phyloP scores from a whole-genome alignment of 2,888 invertebrate genomes.

The Isoperla grammatica region DNA sequence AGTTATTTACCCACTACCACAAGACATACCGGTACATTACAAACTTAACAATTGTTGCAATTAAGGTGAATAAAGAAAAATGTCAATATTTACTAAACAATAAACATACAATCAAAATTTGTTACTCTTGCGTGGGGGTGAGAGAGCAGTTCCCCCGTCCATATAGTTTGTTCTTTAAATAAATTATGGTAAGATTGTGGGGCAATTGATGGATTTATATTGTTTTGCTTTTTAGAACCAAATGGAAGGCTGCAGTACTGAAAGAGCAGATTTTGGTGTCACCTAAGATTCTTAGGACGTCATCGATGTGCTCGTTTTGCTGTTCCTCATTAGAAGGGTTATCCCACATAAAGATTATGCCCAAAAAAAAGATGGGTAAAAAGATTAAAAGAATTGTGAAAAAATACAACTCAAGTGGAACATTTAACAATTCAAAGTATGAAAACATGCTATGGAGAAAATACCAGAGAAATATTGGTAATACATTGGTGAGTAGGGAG shows the following conservation, averaged over 20 bases:
- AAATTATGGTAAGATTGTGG: too few relatives aligned
- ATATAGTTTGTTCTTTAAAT: too few relatives aligned
- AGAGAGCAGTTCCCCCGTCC: too few relatives aligned
- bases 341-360: slow-evolving; percentile 2
- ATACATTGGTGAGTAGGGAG: slow-evolving; percentile 25
- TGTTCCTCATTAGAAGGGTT: slow-evolving; percentile 11
- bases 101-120: too few relatives aligned
- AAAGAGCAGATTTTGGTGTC: slow-evolving; percentile 1
- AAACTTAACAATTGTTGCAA: too few relatives aligned
- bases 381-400: slow-evolving; percentile 17
- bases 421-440: not conserved
- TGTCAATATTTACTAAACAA: too few relatives aligned
- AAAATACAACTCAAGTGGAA: not conserved
- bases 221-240: slow-evolving; percentile 18
- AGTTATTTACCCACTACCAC: too few relatives aligned
- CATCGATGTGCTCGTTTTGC: slow-evolving; percentile 20
- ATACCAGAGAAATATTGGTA: slow-evolving; percentile 9
- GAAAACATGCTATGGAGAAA: slow-evolving; percentile 17
- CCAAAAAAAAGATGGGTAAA: slow-evolving; percentile 17
- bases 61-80: too few relatives aligned
- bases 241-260: slow-evolving; percentile 7
- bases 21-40: too few relatives aligned
- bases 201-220: too few relatives aligned
- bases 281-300: slow-evolving; percentile 1
- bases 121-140: too few relatives aligned